Evolutionary conservation across 2,113 vertebrate genomes (phyloP), one percentile per base, ranked within the genome.

Genomic region (Raja brachyura): DNA sequence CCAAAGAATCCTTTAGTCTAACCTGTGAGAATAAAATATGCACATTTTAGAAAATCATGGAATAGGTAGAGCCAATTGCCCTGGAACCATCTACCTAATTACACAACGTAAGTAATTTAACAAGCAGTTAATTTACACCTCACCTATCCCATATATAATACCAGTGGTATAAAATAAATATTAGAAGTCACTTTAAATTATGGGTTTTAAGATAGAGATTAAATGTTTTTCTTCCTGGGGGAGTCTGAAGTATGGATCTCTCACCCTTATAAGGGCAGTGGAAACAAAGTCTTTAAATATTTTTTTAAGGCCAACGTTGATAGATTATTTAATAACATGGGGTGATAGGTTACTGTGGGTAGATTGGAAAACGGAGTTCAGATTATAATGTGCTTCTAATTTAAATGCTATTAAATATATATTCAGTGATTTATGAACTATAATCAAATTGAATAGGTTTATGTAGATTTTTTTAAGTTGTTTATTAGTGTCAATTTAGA

Each of bases 1-100:
- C 99, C 86, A 99, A 95, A 0, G 98, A 99, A 95, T 99, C 99
- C 96, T 99, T 99, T 94, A 99, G 96, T 39, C 99, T 96, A 93
- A 99, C 99, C 99, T 99, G 94, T 13, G 39, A 10, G 93, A 88
- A 88, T 63, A 28, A 88, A 88, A 88, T 54, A 93, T 63, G 33
- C 28, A 66, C n/a, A 63, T 61, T 31, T 88, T 88, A 63, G 28
- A 11, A 66, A 88, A 88, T 88, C 59, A 88, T 59, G 59, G 54
- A 86, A 85, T 28, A 85, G 0, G 20, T 20, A 83, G 8, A 81
- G 78, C 3, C 28, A 25, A 25, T 5, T 0, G 11, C 56, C 83
- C 59, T 16, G 25, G 13, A 56, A 22, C 22, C 54, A n/a, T n/a
- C 56, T 0, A 54, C 14, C 4, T 54, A 20, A 54, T 56, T 39